A percentile compares a stretch with the other conserved stretches of the same genome.
Conservation (phyloP, 2,888 invertebrate genomes). For the Tetranychus truncatus region DNA sequence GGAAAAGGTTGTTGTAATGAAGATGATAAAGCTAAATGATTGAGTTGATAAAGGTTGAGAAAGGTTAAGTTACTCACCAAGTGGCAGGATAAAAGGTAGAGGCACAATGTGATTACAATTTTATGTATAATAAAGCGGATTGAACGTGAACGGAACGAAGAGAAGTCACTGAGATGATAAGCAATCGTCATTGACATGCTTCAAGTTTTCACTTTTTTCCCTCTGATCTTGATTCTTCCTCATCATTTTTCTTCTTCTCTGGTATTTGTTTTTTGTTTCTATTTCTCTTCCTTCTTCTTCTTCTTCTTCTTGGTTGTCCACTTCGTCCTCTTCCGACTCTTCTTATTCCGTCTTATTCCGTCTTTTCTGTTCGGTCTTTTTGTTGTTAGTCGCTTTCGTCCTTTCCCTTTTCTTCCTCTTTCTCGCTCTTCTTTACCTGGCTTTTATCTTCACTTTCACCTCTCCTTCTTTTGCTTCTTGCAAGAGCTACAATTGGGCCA, state of each 20-base stretch:
- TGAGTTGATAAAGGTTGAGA: not conserved
- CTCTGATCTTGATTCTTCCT: not conserved
- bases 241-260: not conserved
- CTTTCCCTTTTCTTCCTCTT: not conserved
- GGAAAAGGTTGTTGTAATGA: not conserved
- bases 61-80: not conserved
- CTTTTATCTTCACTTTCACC: not conserved
- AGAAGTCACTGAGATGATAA: not conserved
- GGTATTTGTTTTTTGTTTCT: not conserved
- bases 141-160: not conserved
- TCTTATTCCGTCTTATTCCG: not conserved
- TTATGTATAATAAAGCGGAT: not conserved
- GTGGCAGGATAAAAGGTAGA: not conserved
- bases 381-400: not conserved
- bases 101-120: not conserved
- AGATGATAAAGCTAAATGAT: not conserved
- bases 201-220: conserved; percentile 1
- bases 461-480: not conserved
- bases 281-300: not conserved
- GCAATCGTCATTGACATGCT: not conserved
- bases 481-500: not conserved
- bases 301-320: not conserved
- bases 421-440: not conserved
- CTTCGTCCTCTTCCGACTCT: not conserved
- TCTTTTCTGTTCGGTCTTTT: not conserved